These are phyloP conservation scores for Tribolium castaneum DNA, from an alignment of 1,140 invertebrate genomes.

Conservation along the genomic window DNA sequence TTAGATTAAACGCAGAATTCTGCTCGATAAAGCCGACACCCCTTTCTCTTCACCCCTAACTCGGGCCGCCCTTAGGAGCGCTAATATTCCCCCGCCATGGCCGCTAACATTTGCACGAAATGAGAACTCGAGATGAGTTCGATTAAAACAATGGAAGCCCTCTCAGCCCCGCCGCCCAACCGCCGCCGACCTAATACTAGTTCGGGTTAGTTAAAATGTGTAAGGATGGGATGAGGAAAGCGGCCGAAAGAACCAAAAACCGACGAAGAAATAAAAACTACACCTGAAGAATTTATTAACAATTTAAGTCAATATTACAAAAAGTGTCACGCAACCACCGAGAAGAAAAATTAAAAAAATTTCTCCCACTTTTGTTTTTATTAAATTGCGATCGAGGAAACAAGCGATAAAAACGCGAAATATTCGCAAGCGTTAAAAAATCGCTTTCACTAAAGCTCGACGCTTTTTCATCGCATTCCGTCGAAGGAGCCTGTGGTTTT, in stretches of 20 bases:
- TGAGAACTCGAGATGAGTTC: slow-evolving; percentile 64
- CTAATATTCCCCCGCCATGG: slow-evolving; percentile 60
- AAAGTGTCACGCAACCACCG: no score
- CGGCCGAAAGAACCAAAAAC: not conserved
- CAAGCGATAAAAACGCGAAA: not conserved
- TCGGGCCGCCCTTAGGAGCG: slow-evolving; percentile 59
- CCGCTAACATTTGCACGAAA: slow-evolving; percentile 63
- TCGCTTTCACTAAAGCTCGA: slow-evolving; percentile 3
- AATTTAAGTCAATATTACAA: no score
- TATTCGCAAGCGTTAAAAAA: not conserved
- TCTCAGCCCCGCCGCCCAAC: slow-evolving; percentile 38
- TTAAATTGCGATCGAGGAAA: not conserved
- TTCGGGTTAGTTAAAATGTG: slow-evolving; percentile 37
- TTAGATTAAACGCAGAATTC: slow-evolving; percentile 62
- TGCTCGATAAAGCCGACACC: slow-evolving; percentile 59
- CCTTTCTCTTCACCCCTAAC: slow-evolving; percentile 52
- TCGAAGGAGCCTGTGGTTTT: slow-evolving; percentile 15
- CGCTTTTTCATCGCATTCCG: not conserved
- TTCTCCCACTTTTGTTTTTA: not conserved
- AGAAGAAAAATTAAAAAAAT: not conserved
- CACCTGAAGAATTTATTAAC: no score
- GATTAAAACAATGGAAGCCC: slow-evolving; percentile 63
- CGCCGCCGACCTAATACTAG: slow-evolving; percentile 36
- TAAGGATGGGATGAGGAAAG: not conserved
- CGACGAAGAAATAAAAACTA: no score